phyloP scores from a whole-genome alignment of 2,113 vertebrate species.

The Columbina picui region DNA sequence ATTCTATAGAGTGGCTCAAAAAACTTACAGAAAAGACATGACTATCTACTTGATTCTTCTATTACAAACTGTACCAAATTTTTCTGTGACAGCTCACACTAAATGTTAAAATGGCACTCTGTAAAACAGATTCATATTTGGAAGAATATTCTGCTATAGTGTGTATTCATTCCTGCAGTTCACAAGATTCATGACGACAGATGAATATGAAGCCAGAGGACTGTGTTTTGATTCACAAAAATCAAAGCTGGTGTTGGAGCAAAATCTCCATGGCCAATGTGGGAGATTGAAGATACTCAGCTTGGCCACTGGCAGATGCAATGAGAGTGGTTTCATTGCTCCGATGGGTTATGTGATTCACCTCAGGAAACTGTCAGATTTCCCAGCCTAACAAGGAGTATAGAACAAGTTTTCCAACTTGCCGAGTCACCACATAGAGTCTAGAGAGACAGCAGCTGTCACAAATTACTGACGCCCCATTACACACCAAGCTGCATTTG shows the following conservation, averaged over 20 bases:
- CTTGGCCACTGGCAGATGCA: neutral
- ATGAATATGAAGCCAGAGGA: neutral
- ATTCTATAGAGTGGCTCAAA: constrained; percentile 2
- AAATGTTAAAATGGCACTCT: neutral
- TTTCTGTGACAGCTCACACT: neutral
- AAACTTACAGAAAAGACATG: neutral
- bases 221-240: neutral
- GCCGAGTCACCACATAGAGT: neutral
- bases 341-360: neutral
- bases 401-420: constrained; percentile 9
- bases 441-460: constrained; percentile 48
- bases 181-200: neutral
- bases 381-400: neutral
- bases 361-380: neutral
- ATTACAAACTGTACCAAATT: neutral
- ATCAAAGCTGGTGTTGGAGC: neutral
- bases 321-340: neutral
- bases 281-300: neutral
- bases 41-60: neutral
- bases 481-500: constrained; percentile 49
- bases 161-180: neutral
- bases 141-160: neutral
- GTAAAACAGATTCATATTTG: neutral
- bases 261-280: fast-evolving
- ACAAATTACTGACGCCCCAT: constrained; percentile 43